Evolutionary conservation across 2,888 invertebrate genomes (phyloP).

Genomic region (Netelia fuscicornis): DNA sequence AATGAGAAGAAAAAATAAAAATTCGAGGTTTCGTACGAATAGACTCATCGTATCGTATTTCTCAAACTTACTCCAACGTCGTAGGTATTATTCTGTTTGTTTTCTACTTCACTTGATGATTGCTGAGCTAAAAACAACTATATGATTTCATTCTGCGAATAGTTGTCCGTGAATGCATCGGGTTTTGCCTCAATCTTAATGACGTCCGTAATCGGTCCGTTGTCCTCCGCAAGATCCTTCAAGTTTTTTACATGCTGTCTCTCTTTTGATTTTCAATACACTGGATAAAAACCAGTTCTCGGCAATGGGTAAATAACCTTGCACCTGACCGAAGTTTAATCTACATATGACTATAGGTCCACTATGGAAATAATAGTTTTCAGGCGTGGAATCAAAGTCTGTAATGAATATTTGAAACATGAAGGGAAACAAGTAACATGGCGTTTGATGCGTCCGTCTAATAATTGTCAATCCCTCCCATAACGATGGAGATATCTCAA

Average conservation of each 20-base stretch:
- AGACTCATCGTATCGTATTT: not conserved
- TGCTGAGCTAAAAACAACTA: slow-evolving; percentile 90
- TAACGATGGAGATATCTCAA: slow-evolving; percentile 87
- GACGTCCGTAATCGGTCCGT: slow-evolving; percentile 87
- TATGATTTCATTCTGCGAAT: slow-evolving; percentile 86
- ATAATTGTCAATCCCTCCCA: slow-evolving; percentile 86
- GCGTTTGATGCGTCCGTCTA: not conserved
- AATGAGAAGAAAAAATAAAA: not conserved
- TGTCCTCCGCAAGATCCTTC: slow-evolving; percentile 79
- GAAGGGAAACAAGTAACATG: not conserved
- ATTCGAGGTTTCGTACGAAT: not conserved
- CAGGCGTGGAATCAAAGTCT: slow-evolving; percentile 87
- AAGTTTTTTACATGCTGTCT: not conserved
- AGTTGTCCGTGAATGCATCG: slow-evolving; percentile 82
- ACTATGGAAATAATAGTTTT: slow-evolving; percentile 84
- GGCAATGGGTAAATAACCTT: slow-evolving; percentile 86
- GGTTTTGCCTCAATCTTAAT: slow-evolving; percentile 89
- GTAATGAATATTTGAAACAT: slow-evolving; percentile 55
- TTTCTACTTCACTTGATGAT: slow-evolving; percentile 88
- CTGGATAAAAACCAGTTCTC: slow-evolving; percentile 88
- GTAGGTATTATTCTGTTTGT: slow-evolving; percentile 88
- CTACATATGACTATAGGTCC: slow-evolving; percentile 86
- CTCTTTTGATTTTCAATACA: slow-evolving; percentile 71
- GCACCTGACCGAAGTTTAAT: slow-evolving; percentile 89
- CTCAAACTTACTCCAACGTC: slow-evolving; percentile 89